Conservation (phyloP, 2,888 invertebrate species). For the Alloscopus bannaensis region DNA sequence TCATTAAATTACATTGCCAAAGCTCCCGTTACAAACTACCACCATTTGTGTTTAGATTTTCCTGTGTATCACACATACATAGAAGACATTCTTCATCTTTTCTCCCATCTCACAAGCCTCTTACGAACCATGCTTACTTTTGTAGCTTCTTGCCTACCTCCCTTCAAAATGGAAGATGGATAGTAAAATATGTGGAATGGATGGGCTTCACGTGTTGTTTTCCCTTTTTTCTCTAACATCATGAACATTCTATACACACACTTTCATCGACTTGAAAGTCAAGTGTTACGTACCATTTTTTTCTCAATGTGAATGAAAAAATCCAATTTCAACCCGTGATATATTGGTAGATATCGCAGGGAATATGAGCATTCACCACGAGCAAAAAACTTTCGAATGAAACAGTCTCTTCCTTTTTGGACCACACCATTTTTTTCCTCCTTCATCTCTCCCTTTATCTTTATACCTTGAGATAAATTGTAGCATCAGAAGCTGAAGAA, state of each 20-base stretch:
- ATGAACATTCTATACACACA: slow-evolving; percentile 16
- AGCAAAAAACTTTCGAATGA: slow-evolving; percentile 38
- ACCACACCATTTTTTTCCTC: slow-evolving; percentile 29
- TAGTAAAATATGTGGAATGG: slow-evolving; percentile 36
- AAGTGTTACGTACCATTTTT: slow-evolving; percentile 59
- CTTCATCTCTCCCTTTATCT: background rate
- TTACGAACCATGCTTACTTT: too few relatives aligned
- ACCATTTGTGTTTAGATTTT: slow-evolving; percentile 38
- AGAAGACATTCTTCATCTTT: slow-evolving; percentile 62
- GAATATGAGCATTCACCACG: slow-evolving; percentile 30
- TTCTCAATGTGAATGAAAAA: slow-evolving; percentile 47
- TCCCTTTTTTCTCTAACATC: slow-evolving; percentile 2
- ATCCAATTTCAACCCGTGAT: slow-evolving; percentile 64
- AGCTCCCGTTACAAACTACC: slow-evolving; percentile 14
- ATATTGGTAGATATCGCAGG: slow-evolving; percentile 57
- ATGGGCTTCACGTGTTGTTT: slow-evolving; percentile 32
- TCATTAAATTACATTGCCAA: slow-evolving; percentile 58
- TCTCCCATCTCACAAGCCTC: too few relatives aligned
- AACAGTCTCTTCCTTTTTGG: too few relatives aligned
- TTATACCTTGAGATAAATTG: background rate
- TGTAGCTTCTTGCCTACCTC: background rate
- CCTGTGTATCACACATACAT: slow-evolving; percentile 28
- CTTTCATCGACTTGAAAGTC: slow-evolving; percentile 43
- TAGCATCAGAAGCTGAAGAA: background rate
- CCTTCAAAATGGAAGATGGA: slow-evolving; percentile 19